These are phyloP conservation scores for Drosophila parabipectinata DNA, from an alignment of 1,140 invertebrate species.

Conservation along the genomic window DNA sequence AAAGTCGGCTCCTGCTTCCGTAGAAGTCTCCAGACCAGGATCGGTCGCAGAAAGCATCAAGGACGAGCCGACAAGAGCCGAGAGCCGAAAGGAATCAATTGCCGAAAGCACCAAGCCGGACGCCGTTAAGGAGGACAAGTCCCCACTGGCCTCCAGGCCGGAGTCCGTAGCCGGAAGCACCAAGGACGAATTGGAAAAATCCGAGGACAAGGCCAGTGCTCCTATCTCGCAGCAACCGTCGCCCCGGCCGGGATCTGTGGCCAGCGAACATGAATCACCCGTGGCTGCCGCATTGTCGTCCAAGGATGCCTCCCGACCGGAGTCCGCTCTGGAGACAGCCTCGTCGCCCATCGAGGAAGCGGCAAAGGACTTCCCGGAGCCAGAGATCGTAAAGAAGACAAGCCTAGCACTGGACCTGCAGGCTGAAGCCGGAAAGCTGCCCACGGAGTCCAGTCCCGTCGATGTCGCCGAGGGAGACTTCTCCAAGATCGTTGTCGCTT, in stretches of 20 bases:
- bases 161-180: constrained; percentile 34
- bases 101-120: constrained; percentile 3
- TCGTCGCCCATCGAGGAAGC: constrained; percentile 68
- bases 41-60: constrained; percentile 32
- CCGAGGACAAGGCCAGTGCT: constrained; percentile 18
- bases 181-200: constrained; percentile 6
- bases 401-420: constrained; percentile 26
- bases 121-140: neutral
- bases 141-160: constrained; percentile 7
- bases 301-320: constrained; percentile 55
- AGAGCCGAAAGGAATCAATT: constrained; percentile 25
- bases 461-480: constrained; percentile 73
- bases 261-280: constrained; percentile 20
- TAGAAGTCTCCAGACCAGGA: constrained; percentile 41
- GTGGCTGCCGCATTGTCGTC: constrained; percentile 21
- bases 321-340: constrained; percentile 45
- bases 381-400: constrained; percentile 27
- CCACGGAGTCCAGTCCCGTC: constrained; percentile 69
- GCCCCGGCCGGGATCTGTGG: constrained; percentile 8
- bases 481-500: neutral
- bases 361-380: constrained; percentile 27
- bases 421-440: constrained; percentile 32
- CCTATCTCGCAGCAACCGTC: neutral
- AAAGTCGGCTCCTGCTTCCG: constrained; percentile 2
- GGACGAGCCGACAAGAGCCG: constrained; percentile 6